Evolutionary conservation across 2,113 vertebrate genomes (phyloP).

Genomic region (Oreochromis aureus): DNA sequence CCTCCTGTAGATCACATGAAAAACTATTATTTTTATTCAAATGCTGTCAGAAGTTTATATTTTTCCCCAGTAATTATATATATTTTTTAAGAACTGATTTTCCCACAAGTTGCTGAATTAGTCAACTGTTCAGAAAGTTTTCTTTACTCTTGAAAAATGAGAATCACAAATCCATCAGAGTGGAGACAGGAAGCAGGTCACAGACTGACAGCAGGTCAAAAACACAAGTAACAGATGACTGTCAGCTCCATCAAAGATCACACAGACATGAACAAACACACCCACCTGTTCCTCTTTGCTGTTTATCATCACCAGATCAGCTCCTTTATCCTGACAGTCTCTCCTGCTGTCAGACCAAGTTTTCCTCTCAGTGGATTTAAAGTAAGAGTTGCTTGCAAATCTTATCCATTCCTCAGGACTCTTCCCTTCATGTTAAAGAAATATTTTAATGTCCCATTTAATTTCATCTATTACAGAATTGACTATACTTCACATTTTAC

Average conservation of each 20-base stretch:
- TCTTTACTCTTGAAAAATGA: background rate
- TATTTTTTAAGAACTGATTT: background rate
- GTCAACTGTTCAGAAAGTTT: too few relatives aligned
- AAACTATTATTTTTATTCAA: background rate
- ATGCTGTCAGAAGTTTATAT: background rate
- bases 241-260: background rate
- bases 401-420: background rate
- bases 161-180: fast-evolving
- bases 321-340: background rate
- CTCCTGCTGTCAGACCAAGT: background rate
- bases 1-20: background rate
- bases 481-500: background rate
- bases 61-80: background rate
- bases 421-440: background rate
- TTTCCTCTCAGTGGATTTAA: background rate
- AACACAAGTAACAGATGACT: fast-evolving
- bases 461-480: background rate
- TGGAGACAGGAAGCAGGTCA: fast-evolving
- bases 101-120: background rate
- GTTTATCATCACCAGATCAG: background rate
- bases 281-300: background rate
- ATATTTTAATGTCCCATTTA: background rate
- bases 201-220: background rate
- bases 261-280: background rate
- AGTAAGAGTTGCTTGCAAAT: background rate